Evolutionary conservation across 2,888 invertebrate species (phyloP), one percentile per base, ranked within the genome.

Genomic region (Mechanitis messenoides): DNA sequence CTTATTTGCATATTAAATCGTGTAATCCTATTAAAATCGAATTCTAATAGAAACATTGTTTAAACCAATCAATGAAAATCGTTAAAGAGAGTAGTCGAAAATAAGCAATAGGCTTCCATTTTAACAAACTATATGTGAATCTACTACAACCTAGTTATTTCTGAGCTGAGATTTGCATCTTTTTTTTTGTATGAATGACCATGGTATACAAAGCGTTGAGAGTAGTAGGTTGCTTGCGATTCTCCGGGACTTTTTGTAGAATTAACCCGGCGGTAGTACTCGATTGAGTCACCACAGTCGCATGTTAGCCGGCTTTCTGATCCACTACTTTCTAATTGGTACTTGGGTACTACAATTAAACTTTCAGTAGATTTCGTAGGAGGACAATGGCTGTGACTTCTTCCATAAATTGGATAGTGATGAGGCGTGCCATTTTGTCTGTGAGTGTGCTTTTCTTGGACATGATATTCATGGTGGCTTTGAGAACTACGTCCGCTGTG

Each of bases 321-420:
- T 1, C 93, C 90, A 56, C 91, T 91, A 67, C 91, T 84, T 67
- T 92, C 92, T 58, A 87, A 64, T 60, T 92, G 92, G 75, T 93
- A 93, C 69, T 93, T 93, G 2, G 93, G 91, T 28, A 93, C 92
- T 53, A 94, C 91, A 31, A 94, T 88, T 31, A 96, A 87, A 76
- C 94, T 95, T 80, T 96, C 96, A 0, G 95, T 95, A 0, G 96
- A 96, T 78, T 96, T 96, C 1, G 94, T 95, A 0, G 95, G 92
- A 70, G 81, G 91, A 77, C 84, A 92, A 80, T 85, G 83, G 73
- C 91, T 90, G 68, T 92, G 90, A 66, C 89, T 88, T 70, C 91
- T 84, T 3, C 80, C 73, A 66, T 89, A 89, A 9, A 86, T 90
- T 62, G 77, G 90, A 71, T 84, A 92, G 70, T 87, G 88, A 69